Percentiles rank a stretch among this genome's conserved stretches.
These are phyloP conservation scores for Peromyscus polionotus DNA, from an alignment of 2,113 vertebrate genomes.

Conservation along the genomic window DNA sequence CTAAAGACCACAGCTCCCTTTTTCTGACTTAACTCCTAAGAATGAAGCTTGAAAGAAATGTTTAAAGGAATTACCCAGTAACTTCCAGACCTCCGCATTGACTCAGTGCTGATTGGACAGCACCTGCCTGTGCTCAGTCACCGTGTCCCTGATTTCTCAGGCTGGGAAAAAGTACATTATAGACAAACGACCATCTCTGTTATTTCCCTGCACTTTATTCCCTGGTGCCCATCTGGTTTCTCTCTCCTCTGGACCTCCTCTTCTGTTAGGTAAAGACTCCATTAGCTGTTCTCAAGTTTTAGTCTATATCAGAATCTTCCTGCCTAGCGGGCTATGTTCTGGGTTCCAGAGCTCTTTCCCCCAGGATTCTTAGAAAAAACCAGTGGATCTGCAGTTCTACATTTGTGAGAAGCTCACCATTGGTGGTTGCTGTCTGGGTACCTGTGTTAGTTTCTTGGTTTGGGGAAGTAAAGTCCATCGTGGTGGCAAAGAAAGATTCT, in stretches of 20 bases:
- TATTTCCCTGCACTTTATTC: neutral
- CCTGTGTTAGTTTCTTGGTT: neutral
- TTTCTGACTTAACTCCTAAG: neutral
- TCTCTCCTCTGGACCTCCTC: neutral
- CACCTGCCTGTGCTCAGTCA: neutral
- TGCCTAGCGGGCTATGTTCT: neutral
- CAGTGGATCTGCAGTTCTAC: neutral
- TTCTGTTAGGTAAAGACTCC: neutral
- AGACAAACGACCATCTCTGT: neutral
- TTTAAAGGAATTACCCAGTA: neutral
- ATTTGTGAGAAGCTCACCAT: neutral
- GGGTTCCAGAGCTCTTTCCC: neutral
- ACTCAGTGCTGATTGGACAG: neutral
- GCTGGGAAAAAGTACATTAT: neutral
- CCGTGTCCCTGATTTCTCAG: neutral
- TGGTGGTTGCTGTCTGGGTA: neutral
- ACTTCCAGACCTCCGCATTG: neutral
- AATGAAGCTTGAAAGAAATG: neutral
- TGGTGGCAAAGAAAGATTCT: too few species aligned
- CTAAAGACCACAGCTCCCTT: neutral
- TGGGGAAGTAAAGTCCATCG: neutral
- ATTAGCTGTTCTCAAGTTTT: neutral
- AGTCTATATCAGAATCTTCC: neutral
- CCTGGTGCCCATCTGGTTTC: neutral
- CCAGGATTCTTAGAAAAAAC: neutral